These are phyloP conservation scores for Urocynchramus pylzowi DNA, from an alignment of 2,113 vertebrate genomes.

Conservation along the genomic window DNA sequence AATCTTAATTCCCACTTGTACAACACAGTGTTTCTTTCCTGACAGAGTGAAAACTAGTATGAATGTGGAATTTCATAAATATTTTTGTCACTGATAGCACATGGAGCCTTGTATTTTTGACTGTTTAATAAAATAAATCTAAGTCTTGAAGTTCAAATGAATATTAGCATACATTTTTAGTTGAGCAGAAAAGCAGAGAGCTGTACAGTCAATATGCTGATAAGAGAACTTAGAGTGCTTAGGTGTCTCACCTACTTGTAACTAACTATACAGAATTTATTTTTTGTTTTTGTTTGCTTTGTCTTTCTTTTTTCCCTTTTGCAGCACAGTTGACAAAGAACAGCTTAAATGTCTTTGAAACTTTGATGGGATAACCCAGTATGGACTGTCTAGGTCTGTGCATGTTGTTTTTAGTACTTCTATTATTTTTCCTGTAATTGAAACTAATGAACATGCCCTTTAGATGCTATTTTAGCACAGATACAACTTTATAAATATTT, in stretches of 20 bases:
- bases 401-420: slow-evolving; percentile 4
- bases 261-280: neutral
- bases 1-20: neutral
- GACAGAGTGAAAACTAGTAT: neutral
- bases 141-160: neutral
- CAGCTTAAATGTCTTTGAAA: neutral
- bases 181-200: neutral
- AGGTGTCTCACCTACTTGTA: neutral
- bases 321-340: neutral
- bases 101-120: neutral
- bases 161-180: neutral
- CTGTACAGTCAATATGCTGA: neutral
- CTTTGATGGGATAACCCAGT: neutral
- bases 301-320: fast-evolving
- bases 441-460: slow-evolving; percentile 60
- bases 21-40: neutral
- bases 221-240: neutral
- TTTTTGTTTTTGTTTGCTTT: neutral
- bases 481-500: slow-evolving; percentile 73
- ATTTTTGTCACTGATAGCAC: neutral
- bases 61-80: neutral
- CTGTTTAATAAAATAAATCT: neutral
- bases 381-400: neutral
- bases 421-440: slow-evolving; percentile 31
- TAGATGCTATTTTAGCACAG: slow-evolving; percentile 69